Percentiles rank a stretch among this genome's conserved stretches.
Conservation (phyloP, 1,140 invertebrate species). For the Chironomus striatipennis region DNA sequence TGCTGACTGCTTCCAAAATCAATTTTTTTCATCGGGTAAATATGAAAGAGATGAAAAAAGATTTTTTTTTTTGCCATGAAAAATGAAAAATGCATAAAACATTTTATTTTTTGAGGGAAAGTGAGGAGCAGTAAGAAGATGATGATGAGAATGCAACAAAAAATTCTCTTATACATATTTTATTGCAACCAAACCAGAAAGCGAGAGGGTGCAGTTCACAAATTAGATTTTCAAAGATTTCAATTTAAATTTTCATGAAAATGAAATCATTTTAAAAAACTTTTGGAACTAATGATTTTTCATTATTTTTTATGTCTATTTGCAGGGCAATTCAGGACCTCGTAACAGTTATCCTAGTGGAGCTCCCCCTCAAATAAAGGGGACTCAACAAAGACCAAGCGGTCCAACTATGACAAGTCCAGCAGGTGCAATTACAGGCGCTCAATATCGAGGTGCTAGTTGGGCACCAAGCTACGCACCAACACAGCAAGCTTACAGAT, state of each 20-base stretch:
- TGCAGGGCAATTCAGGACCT: conserved; percentile 29
- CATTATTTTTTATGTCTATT: neutral
- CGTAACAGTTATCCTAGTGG: conserved; percentile 35
- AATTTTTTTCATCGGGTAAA: neutral
- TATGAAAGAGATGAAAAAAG: neutral
- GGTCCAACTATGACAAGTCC: conserved; percentile 38
- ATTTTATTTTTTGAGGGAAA: neutral
- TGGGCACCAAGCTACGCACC: conserved; percentile 40
- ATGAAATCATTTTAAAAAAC: neutral
- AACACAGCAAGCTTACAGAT: conserved; percentile 37
- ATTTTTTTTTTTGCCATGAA: too few species aligned
- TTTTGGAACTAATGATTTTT: neutral
- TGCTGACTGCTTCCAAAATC: neutral
- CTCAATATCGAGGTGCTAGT: conserved; percentile 38
- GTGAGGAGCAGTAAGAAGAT: too few species aligned
- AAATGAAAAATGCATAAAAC: conserved; percentile 11
- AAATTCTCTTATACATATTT: neutral
- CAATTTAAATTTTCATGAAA: too few species aligned
- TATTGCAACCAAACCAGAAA: neutral
- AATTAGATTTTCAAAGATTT: too few species aligned
- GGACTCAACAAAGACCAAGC: conserved; percentile 31
- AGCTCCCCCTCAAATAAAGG: conserved; percentile 37
- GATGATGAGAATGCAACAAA: neutral
- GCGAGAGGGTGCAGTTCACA: too few species aligned
- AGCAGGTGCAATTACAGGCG: conserved; percentile 38